Conservation (phyloP, 1,140 invertebrate genomes). For the Trypoxylus dichotomus region DNA sequence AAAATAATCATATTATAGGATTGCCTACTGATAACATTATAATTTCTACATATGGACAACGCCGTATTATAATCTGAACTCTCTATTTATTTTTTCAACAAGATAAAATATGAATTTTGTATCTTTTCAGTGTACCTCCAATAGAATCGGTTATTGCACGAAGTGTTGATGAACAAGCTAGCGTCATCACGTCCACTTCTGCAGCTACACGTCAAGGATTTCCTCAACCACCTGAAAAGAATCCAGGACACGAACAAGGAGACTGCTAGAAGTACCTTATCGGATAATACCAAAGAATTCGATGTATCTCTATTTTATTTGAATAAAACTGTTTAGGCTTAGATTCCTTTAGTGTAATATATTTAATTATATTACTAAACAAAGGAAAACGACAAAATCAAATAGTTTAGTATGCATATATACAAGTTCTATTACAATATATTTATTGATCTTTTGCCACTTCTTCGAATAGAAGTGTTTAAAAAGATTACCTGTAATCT, state of each 20-base stretch:
- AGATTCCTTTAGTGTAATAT: background rate
- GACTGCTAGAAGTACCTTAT: background rate
- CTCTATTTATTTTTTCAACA: too few species aligned
- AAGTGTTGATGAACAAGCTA: slow-evolving; percentile 41
- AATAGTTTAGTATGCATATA: background rate
- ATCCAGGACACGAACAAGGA: slow-evolving; percentile 5
- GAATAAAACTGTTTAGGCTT: background rate
- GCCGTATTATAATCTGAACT: too few species aligned
- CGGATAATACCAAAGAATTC: slow-evolving; percentile 8
- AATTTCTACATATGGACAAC: too few species aligned
- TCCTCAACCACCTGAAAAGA: background rate
- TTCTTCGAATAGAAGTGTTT: too few species aligned
- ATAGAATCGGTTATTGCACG: background rate
- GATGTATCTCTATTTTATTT: slow-evolving; percentile 7
- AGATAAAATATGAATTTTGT: background rate
- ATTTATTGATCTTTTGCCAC: too few species aligned
- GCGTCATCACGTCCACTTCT: slow-evolving; percentile 48
- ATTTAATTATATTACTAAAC: background rate
- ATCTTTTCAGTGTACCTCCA: background rate
- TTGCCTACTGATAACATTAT: too few species aligned
- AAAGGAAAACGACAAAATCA: background rate
- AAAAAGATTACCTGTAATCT: background rate
- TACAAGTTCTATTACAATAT: too few species aligned
- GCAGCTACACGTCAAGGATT: slow-evolving; percentile 33
- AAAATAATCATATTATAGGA: too few species aligned